Base-by-base conservation (phyloP, 2,888 invertebrate genomes). In the Criorhina ranunculi region DNA sequence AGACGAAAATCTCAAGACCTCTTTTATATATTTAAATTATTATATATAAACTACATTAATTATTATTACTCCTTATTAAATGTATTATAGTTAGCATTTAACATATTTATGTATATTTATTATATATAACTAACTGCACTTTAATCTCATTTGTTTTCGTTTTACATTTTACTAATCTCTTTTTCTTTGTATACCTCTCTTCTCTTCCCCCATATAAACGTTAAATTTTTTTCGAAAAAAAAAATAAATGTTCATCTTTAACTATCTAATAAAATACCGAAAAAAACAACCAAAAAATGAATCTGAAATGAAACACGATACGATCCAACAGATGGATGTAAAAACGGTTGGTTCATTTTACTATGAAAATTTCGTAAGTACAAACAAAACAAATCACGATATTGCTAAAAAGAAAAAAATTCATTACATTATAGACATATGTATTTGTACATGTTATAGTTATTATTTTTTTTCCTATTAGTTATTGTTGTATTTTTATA, bases 301-400 rank as follows among this genome's bases (percentile, higher is more conserved):
- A 64, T 37, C 57, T 59, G 35, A 85, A 70, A 85, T 76, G 76
- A 86, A 88, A 89, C 89, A 42, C 80, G 7, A 73, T 46, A 67
- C 62, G 73, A 66, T 83, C 91, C 90, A 93, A 96, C 96, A 97
- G 97, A 97, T 97, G 97, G 97, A 97, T 94, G 96, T 97, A 95
- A 97, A 97, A 95, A 96, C 96, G 94, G 96, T 97, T 94, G 97
- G 97, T 93, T 96, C 96, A 93, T 96, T 96, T 96, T 97, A 97
- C 95, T 97, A 97, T 94, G 97, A 97, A 94, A 97, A 96, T 94
- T 97, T 97, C 95, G 97, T 97, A 96, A 97, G 97, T 97, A 95
- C 93, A 88, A 87, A 79, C 40, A 76, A 86, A n/a, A n/a, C n/a
- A 66, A 31, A 40, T 76, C 19, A 40, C 29, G 46, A 77, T 66